Evolutionary conservation across 2,113 vertebrate genomes (phyloP), one percentile per base, ranked within the genome.

Genomic region (Bos indicus): DNA sequence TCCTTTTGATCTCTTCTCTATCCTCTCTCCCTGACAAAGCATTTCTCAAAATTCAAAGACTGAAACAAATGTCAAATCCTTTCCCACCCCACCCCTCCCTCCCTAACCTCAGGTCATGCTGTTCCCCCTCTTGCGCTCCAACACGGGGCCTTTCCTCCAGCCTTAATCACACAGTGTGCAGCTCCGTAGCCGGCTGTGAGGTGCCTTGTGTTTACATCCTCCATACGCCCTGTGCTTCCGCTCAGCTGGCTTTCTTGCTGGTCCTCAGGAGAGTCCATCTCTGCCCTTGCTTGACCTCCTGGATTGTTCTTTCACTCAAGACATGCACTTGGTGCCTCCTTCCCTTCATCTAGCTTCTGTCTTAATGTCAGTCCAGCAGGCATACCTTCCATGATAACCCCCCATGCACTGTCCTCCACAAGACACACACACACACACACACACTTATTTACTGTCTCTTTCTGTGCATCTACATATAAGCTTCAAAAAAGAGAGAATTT

Each of bases 1-100:
- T 91, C 11, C 28, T 80, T 91, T 80, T 60, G 25, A 94, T 96
- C n/a, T 90, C 12, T 43, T 89, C 90, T 90, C 25, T 81, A 9
- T 56, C 21, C 48, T 81, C 15, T 86, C 54, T 84, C 83, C 43
- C 81, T 25, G 6, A 86, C 30, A 95, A 86, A 62, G 46, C 10
- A 7, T 36, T 95, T 95, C 82, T 86, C 67, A 36, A 26, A 94
- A 94, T 30, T 77, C 74, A 81, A 60, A 90, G 57, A 52, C 57
- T 40, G 33, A 91, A 91, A 30, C 30, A 83, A 91, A 36, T 33
- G 28, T 51, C 77, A 85, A n/a, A 91, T 28, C 33, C 25, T 77
- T 62, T n/a, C 21, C 21, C 36, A 7, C 46, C 21, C 21, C 36
- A 7, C 46, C 0, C 3, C 17, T 30, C 2, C 7, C 11, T 84